Conservation (phyloP, 53 echinoderm and acorn worm species). For the Antedon mediterranea region DNA sequence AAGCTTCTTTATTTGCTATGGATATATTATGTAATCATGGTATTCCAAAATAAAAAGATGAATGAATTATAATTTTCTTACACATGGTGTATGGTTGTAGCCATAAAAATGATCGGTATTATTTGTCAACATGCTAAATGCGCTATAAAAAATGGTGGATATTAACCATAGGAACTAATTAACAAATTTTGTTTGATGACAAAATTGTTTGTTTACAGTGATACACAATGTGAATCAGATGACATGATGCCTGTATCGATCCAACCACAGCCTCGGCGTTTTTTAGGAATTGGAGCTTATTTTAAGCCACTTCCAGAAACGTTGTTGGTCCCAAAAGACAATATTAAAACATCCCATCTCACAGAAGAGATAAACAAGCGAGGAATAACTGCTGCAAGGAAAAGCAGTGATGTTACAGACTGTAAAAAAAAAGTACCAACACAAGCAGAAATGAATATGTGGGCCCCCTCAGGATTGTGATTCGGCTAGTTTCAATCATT, state of each 20-base stretch:
- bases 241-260: constrained; percentile 18
- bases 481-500: too few species aligned
- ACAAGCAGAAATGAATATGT: constrained; percentile 29
- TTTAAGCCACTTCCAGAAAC: constrained; percentile 8
- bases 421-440: constrained; percentile 15
- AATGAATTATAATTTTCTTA: too few species aligned
- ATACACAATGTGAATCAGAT: not conserved
- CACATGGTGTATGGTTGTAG: too few species aligned
- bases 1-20: too few species aligned
- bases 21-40: too few species aligned
- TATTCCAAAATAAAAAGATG: too few species aligned
- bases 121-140: too few species aligned
- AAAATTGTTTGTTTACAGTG: not conserved
- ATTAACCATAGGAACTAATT: too few species aligned
- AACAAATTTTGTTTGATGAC: too few species aligned
- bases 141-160: too few species aligned
- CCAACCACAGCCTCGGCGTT: constrained; percentile 7
- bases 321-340: constrained; percentile 4
- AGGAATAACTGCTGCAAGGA: constrained; percentile 8
- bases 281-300: not conserved
- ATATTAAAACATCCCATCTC: not conserved
- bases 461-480: constrained; percentile 37
- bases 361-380: not conserved
- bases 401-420: not conserved
- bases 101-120: too few species aligned